Evolutionary conservation across 2,888 invertebrate species (phyloP), one percentile per base, ranked within the genome.

Genomic region (Theristus sp.): DNA sequence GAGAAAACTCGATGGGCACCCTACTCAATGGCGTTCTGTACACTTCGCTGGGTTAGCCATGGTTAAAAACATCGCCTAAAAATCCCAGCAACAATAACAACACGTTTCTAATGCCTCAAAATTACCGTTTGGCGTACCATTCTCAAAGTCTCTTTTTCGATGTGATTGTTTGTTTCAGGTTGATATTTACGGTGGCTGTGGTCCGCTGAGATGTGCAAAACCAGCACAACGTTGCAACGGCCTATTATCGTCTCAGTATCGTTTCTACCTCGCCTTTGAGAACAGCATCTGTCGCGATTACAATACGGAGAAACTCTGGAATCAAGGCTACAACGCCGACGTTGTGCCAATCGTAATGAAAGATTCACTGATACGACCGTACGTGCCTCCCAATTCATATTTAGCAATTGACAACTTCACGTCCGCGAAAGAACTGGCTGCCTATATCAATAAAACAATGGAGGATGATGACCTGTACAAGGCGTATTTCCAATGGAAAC

Each of bases 321-420:
- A n/a, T 17, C 26, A 27, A 25, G 13, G 28, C n/a, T n/a, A n/a
- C n/a, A n/a, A 25, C 6, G 26, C 56, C 13, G 53, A 49, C 30
- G 31, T 61, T 20, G 57, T 62, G 1, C 59, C 61, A 10, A 53
- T 61, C 24, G 61, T 62, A 6, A 27, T 62, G 28, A 58, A 60
- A 63, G 62, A 71, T 38, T 65, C 65, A 6, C 56, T 72, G 1
- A 68, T 66, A 0, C 68, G 68, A 53, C 65, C 66, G 17, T 71
- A 67, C 55, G 73, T 75, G 0, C 77, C 77, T 17, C 73, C 72
- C 1, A 65, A 71, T 59, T 71, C 71, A 49, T 77, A 69, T 68
- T 75, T 78, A 38, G 77, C 77, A 61, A 72, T 76, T 38, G 78
- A 78, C 62, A 77, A 78, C 65, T 78, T 74, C 65, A 66, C 68